Conservation (phyloP, 1,140 invertebrate species). For the Drosophila leontia region DNA sequence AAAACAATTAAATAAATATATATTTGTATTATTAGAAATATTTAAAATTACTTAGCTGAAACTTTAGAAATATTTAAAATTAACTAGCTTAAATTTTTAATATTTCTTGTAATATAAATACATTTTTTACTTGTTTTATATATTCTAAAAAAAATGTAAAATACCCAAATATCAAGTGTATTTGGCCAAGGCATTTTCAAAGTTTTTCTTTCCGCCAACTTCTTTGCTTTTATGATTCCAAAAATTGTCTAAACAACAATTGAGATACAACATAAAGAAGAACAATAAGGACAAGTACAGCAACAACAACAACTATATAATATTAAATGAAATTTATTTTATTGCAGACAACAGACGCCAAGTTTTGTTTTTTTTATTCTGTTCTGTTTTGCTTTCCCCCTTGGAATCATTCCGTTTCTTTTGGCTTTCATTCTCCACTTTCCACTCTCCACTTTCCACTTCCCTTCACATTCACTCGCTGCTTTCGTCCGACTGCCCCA, state of each 20-base stretch:
- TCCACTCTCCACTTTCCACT: constrained; percentile 13
- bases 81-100: too few relatives aligned
- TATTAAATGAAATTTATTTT: constrained; percentile 73
- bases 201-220: constrained; percentile 51
- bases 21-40: too few relatives aligned
- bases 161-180: constrained; percentile 1
- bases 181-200: constrained; percentile 26
- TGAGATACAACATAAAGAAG: constrained; percentile 49
- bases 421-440: constrained; percentile 19
- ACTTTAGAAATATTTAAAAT: too few relatives aligned
- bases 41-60: too few relatives aligned
- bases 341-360: constrained; percentile 61
- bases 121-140: too few relatives aligned
- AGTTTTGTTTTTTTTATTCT: constrained; percentile 22
- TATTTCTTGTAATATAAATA: too few relatives aligned
- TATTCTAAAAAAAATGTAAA: too few relatives aligned
- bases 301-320: constrained; percentile 54
- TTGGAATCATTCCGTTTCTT: constrained; percentile 17
- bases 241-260: constrained; percentile 62
- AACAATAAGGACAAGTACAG: constrained; percentile 30
- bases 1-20: too few relatives aligned
- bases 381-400: neutral
- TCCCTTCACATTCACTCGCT: constrained; percentile 1
- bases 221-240: constrained; percentile 62
- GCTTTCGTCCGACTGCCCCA: constrained; percentile 9